Evolutionary conservation across 2,113 vertebrate genomes (phyloP), one percentile per base, ranked within the genome.

Genomic region (Mesembrinibis cayennensis): DNA sequence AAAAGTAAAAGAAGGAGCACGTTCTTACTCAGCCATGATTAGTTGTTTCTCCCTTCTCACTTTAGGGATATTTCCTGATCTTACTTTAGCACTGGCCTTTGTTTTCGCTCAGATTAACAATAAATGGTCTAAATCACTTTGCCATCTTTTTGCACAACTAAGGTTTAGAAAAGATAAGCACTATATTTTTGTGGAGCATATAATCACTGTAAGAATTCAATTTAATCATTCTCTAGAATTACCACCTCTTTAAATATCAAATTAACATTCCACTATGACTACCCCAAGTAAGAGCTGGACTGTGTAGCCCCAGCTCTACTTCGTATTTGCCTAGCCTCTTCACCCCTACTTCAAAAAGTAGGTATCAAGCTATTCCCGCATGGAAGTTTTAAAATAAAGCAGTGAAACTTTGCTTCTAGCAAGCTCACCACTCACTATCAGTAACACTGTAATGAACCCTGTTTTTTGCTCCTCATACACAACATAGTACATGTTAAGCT

Each of bases 31-130:
- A 87, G 59, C 56, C 26, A n/a, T 4, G 22, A 44, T 47, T 42
- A 47, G 58, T 5, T 7, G 56, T 93, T 98, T 66, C 66, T 98
- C 91, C 81, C 79, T 81, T 89, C 63, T 74, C 59, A 73, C 91
- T 96, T 96, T 8, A 96, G 71, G 59, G 65, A 22, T 73, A 71
- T 94, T 98, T 98, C 97, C 95, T 94, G 90, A 72, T n/a, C 56
- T 77, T 36, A 63, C 81, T 97, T 96, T 72, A 96, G 65, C 87
- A 93, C 50, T 87, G 86, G 91, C 65, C 79, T 93, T 90, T 97
- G 93, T 40, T 97, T 97, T 97, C 73, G 55, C 85, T 97, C 23
- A 9, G 32, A 86, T 90, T 92, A 84, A 94, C 65, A 83, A 79
- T 62, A 92, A 85, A 80, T 47, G 74, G 17, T 50, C 18, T 94